These are phyloP conservation scores for Ceyx melanurus DNA, from an alignment of 2,113 vertebrate species.

Conservation along the genomic window DNA sequence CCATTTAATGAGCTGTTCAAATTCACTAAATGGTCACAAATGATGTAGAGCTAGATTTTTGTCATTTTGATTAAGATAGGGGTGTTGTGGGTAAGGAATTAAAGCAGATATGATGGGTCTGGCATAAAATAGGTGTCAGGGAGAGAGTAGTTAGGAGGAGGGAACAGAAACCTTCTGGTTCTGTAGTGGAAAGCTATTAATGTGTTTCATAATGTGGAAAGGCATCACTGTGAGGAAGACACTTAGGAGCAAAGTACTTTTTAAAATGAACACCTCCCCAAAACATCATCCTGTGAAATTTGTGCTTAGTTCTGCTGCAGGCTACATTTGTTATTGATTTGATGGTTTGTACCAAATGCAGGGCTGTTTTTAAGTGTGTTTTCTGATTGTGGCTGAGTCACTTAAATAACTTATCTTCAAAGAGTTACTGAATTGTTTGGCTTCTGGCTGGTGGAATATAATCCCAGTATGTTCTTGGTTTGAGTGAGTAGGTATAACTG, in stretches of 20 bases:
- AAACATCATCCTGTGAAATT: not conserved
- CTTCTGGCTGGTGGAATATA: not conserved
- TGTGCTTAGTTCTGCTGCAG: not conserved
- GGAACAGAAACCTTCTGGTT: not conserved
- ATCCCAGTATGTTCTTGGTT: not conserved
- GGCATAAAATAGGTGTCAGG: not conserved
- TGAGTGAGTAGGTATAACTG: not conserved
- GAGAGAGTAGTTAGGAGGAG: not conserved
- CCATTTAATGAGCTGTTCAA: not conserved
- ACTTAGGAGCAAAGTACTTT: not conserved
- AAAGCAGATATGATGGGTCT: not conserved
- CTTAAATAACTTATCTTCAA: not conserved
- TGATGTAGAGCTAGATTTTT: not conserved
- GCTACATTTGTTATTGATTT: not conserved
- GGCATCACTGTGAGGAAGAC: not conserved
- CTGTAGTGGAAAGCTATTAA: not conserved
- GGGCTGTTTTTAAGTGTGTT: not conserved
- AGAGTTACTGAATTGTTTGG: not conserved
- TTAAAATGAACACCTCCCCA: not conserved
- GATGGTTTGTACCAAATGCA: not conserved
- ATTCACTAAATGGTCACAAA: not conserved
- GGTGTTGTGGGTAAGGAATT: not conserved
- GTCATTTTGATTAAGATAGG: not conserved
- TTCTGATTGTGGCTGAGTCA: not conserved
- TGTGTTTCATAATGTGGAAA: not conserved